A percentile compares a stretch with the other conserved stretches of the same genome.
These are phyloP conservation scores for Cyanoderma ruficeps DNA, from an alignment of 2,113 vertebrate genomes.

Conservation along the genomic window DNA sequence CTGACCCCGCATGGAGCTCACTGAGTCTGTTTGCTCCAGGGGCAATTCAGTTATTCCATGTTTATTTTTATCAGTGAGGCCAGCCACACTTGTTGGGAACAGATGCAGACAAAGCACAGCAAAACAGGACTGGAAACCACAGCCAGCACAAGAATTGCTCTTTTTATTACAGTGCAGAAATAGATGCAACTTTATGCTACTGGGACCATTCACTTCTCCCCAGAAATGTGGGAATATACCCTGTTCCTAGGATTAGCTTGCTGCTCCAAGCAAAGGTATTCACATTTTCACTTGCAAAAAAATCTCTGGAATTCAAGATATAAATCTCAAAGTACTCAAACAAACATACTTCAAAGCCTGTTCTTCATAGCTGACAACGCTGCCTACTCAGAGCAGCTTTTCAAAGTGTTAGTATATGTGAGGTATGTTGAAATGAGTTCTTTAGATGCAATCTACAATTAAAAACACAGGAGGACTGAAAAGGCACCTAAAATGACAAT, in stretches of 20 bases:
- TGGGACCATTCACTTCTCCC: background rate
- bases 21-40: background rate
- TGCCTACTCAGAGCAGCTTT: conserved; percentile 39
- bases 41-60: background rate
- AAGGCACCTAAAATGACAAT: background rate
- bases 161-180: background rate
- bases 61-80: background rate
- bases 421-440: conserved; percentile 33
- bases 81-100: background rate
- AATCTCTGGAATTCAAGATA: conserved; percentile 18
- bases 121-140: background rate
- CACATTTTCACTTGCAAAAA: background rate
- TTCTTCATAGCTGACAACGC: background rate
- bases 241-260: background rate
- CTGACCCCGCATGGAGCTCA: background rate
- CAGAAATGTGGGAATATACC: background rate
- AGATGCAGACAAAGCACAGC: background rate
- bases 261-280: background rate
- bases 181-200: background rate
- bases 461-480: background rate
- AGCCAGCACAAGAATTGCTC: background rate
- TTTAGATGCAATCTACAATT: conserved; percentile 25
- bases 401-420: background rate
- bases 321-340: conserved; percentile 36
- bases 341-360: conserved; percentile 32